These are phyloP conservation scores for Polietes domitor DNA, from an alignment of 2,888 invertebrate species.

Conservation along the genomic window DNA sequence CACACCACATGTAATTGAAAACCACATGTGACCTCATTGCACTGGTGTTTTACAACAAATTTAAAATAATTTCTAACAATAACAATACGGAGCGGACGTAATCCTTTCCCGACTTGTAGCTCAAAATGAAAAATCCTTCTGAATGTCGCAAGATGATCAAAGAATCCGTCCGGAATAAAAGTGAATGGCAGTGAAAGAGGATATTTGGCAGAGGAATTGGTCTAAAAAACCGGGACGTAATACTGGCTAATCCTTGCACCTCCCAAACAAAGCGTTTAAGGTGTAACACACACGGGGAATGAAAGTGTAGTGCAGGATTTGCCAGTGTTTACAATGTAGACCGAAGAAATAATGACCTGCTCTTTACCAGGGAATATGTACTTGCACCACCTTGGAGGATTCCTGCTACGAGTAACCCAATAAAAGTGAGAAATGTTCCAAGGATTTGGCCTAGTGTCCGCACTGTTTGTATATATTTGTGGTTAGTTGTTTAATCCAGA, in stretches of 20 bases:
- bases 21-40: constrained; percentile 57
- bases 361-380: not conserved
- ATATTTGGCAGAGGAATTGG: not conserved
- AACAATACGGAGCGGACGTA: constrained; percentile 7
- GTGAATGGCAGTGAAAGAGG: constrained; percentile 39
- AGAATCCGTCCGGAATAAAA: constrained; percentile 9
- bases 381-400: constrained; percentile 5
- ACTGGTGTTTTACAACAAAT: constrained; percentile 26
- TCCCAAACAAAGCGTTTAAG: constrained; percentile 63
- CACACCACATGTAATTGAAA: constrained; percentile 55
- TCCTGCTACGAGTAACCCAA: not conserved
- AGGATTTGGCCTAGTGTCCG: not conserved
- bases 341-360: constrained; percentile 47
- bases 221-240: constrained; percentile 52
- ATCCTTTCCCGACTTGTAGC: constrained; percentile 56
- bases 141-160: constrained; percentile 63
- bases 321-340: not conserved
- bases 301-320: not conserved
- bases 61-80: constrained; percentile 11
- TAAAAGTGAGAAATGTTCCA: constrained; percentile 43
- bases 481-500: constrained; percentile 56
- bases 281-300: constrained; percentile 38
- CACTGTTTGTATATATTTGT: not conserved
- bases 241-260: constrained; percentile 67
- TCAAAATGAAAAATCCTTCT: constrained; percentile 14